Evolutionary conservation across 2,797 vertebrate genomes (phyloP).

Genomic region (Amblyopsis hoosieri): DNA sequence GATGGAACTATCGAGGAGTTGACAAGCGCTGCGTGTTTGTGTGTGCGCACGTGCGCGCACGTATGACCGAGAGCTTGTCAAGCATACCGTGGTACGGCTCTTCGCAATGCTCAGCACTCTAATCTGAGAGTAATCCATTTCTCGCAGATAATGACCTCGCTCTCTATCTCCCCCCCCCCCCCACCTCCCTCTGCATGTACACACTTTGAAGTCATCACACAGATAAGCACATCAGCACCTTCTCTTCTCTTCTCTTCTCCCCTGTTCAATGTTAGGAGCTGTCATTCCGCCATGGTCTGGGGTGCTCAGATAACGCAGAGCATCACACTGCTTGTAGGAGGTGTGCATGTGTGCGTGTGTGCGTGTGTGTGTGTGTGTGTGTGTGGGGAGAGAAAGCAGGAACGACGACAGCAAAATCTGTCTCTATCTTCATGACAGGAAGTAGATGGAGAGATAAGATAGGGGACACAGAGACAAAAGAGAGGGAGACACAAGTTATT

Average conservation of each 20-base stretch:
- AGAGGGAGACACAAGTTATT: slow-evolving; percentile 53
- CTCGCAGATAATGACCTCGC: slow-evolving; percentile 73
- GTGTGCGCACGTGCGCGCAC: slow-evolving; percentile 20
- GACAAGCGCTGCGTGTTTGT: slow-evolving; percentile 46
- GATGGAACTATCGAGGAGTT: slow-evolving; percentile 51
- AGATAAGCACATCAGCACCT: slow-evolving; percentile 63
- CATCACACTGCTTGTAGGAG: neutral
- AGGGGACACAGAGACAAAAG: slow-evolving; percentile 30
- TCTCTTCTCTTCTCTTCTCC: slow-evolving; percentile 19
- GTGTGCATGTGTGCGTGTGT: slow-evolving; percentile 3
- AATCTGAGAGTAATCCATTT: slow-evolving; percentile 82
- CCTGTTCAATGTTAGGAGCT: slow-evolving; percentile 16
- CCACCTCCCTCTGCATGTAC: slow-evolving; percentile 31
- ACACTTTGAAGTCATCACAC: slow-evolving; percentile 68
- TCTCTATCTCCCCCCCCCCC: slow-evolving; percentile 41
- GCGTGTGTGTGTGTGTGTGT: slow-evolving; percentile 15
- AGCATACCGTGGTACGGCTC: slow-evolving; percentile 49
- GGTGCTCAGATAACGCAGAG: neutral
- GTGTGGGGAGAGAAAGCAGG: slow-evolving; percentile 31
- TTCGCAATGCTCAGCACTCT: slow-evolving; percentile 70
- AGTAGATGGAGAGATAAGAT: slow-evolving; percentile 61
- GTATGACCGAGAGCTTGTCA: slow-evolving; percentile 40
- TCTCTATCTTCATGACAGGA: slow-evolving; percentile 42
- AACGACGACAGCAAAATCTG: slow-evolving; percentile 54
- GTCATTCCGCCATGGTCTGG: slow-evolving; percentile 8